Conservation (phyloP, 2,888 invertebrate species). For the Heliconius hortense region DNA sequence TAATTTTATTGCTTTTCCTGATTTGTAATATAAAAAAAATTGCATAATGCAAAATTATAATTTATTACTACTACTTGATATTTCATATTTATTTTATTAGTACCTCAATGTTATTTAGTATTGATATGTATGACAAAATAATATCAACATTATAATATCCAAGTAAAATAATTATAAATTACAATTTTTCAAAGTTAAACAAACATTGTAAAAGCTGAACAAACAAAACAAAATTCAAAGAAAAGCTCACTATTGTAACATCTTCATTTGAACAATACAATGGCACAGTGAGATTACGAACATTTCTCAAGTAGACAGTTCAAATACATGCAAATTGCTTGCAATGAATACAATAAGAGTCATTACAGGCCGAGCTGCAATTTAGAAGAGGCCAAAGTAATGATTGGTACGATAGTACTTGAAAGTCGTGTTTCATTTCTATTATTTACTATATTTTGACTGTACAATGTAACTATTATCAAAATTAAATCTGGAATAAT, state of each 20-base stretch:
- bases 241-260: slow-evolving; percentile 43
- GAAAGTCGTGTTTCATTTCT: slow-evolving; percentile 25
- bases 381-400: slow-evolving; percentile 60
- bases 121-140: neutral
- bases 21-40: neutral
- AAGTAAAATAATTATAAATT: neutral
- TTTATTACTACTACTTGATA: neutral
- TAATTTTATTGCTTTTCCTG: neutral
- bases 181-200: neutral
- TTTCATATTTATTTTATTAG: too few relatives aligned
- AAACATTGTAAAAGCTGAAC: neutral
- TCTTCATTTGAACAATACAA: slow-evolving; percentile 49
- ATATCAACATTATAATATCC: neutral
- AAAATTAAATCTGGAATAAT: neutral
- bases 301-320: slow-evolving; percentile 44
- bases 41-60: neutral
- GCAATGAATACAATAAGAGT: slow-evolving; percentile 59
- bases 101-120: neutral
- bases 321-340: slow-evolving; percentile 62
- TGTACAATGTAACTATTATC: neutral
- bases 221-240: slow-evolving; percentile 34
- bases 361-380: slow-evolving; percentile 55
- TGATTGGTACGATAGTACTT: slow-evolving; percentile 42
- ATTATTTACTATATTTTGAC: neutral
- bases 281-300: slow-evolving; percentile 45